Evolutionary conservation across 2,888 invertebrate genomes (phyloP), one percentile per base, ranked within the genome.

Genomic region (Acrobeloides nanus): DNA sequence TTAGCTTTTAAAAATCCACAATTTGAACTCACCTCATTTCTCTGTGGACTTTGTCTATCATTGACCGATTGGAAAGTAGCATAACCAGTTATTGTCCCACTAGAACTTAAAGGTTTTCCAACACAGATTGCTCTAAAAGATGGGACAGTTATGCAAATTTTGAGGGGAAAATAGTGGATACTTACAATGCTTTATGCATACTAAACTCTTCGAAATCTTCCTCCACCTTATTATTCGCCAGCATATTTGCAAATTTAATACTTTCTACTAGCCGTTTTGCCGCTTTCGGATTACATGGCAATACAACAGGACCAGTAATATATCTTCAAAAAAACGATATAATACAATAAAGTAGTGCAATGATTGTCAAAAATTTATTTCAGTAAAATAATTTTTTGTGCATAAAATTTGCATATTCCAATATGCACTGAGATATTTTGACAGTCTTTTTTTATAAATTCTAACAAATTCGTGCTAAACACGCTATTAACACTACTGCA

Each of bases 81-180:
- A 15, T 27, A 41, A 12, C 41, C 41, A 17, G 7, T 12, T 8
- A 41, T 5, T 21, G 8, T 6, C 8, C 17, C 41, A 6, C 32
- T 32, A 21, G 20, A 21, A 23, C n/a, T 18, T 12, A 17, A 20
- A 10, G 41, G 41, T 4, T 25, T 24, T 6, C 24, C 23, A 17
- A 41, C 17, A n/a, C 31, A 31, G 10, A 41, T 41, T 29, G 29
- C 41, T 25, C 41, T 41, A 17, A 27, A 29, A n/a, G n/a, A n/a
- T n/a, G n/a, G n/a, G n/a, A n/a, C n/a, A n/a, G n/a, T 29, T 15
- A 29, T 12, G 29, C 29, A 12, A 15, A 29, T 29, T 12, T 29
- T 29, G 10, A 29, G 29, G 15, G 29, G 29, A 29, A 29, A 12
- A 15, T 17, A 6, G n/a, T 23, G 0, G 21, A 7, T 3, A 12